These are phyloP conservation scores for Andricus grossulariae DNA, from an alignment of 1,140 invertebrate genomes.

Conservation along the genomic window DNA sequence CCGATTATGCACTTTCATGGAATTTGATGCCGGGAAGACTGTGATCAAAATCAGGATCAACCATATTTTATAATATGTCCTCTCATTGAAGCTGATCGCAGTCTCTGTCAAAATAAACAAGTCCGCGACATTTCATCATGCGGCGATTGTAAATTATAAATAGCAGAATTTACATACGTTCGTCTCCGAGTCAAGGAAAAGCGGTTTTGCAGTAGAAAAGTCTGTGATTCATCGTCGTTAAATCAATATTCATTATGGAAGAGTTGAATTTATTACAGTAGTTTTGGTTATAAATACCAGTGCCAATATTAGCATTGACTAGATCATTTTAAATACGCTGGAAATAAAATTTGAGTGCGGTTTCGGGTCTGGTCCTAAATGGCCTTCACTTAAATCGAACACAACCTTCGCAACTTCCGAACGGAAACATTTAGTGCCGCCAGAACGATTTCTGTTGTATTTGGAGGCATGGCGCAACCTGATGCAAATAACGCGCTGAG, in stretches of 20 bases:
- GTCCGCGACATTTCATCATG: neutral
- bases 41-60: neutral
- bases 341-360: no score
- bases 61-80: neutral
- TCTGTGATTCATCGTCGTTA: slow-evolving; percentile 23
- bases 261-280: slow-evolving; percentile 9
- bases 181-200: neutral
- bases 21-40: neutral
- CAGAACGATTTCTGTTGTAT: no score
- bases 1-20: neutral
- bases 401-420: no score
- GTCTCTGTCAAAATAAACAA: neutral
- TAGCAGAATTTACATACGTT: neutral
- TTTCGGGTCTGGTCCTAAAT: no score
- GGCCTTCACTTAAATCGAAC: no score
- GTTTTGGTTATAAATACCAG: slow-evolving; percentile 1
- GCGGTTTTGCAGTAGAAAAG: neutral
- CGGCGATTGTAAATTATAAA: slow-evolving; percentile 8
- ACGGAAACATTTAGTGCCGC: no score
- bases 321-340: neutral
- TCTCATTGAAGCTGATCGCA: neutral
- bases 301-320: neutral
- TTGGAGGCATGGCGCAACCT: no score
- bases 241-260: slow-evolving; percentile 13
- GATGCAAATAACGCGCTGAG: no score